Conservation (phyloP, 2,888 invertebrate genomes). For the Stenichneumon culpator region DNA sequence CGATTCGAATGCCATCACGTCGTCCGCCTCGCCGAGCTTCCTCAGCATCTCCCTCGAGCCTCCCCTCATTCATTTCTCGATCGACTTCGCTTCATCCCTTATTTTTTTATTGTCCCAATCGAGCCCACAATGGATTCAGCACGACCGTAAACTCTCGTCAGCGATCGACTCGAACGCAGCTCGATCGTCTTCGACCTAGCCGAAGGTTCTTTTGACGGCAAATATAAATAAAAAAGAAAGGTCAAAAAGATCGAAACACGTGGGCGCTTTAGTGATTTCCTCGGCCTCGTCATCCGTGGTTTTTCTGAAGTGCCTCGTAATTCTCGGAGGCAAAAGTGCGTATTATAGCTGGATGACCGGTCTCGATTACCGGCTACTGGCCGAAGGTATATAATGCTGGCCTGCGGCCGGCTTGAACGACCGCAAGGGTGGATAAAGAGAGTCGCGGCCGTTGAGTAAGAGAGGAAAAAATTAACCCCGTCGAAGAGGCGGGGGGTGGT, state of each 20-base stretch:
- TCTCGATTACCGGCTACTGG: slow-evolving; percentile 61
- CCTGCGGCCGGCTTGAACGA: slow-evolving; percentile 52
- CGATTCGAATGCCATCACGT: slow-evolving; percentile 77
- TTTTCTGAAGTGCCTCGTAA: slow-evolving; percentile 60
- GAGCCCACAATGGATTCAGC: slow-evolving; percentile 22
- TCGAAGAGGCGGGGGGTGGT: slow-evolving; percentile 14
- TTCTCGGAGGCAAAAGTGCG: slow-evolving; percentile 61
- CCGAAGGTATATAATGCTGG: slow-evolving; percentile 14
- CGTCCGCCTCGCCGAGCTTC: slow-evolving; percentile 11
- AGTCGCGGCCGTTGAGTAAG: slow-evolving; percentile 14
- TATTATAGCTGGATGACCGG: slow-evolving; percentile 67
- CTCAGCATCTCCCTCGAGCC: slow-evolving; percentile 19
- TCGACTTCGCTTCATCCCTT: slow-evolving; percentile 42
- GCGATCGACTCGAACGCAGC: not conserved
- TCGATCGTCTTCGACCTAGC: not conserved
- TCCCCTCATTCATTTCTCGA: not conserved
- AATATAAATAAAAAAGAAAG: slow-evolving; percentile 23
- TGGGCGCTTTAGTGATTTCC: slow-evolving; percentile 40
- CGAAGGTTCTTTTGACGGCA: slow-evolving; percentile 39
- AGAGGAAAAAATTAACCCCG: slow-evolving; percentile 65
- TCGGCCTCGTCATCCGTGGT: slow-evolving; percentile 46
- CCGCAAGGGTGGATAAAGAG: slow-evolving; percentile 38
- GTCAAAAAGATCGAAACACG: slow-evolving; percentile 34
- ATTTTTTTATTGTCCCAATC: slow-evolving; percentile 5
- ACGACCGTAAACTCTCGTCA: slow-evolving; percentile 4